Conservation (phyloP, 2,888 invertebrate genomes). For the Drosophila ochracea region DNA sequence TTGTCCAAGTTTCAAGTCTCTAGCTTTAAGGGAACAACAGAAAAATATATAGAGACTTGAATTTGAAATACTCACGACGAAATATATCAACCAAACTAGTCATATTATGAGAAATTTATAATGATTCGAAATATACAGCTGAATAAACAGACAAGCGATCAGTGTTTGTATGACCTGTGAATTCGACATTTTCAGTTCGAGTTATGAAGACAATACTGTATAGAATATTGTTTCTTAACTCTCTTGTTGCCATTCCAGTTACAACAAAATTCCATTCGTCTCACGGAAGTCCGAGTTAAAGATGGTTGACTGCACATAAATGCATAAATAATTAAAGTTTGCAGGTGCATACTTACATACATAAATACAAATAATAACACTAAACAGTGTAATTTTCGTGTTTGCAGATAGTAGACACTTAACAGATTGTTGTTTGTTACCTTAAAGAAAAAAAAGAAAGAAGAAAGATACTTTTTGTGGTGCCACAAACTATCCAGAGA, state of each 20-base stretch:
- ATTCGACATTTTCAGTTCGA: not conserved
- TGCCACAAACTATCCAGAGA: slow-evolving; percentile 15
- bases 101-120: not conserved
- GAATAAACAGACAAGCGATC: not conserved
- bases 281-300: not conserved
- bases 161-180: not conserved
- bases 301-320: not conserved
- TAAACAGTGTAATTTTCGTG: not conserved
- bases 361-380: not conserved
- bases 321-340: not conserved
- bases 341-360: not conserved
- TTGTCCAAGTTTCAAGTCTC: not conserved
- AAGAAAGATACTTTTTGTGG: not conserved
- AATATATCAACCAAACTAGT: not conserved
- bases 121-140: not conserved
- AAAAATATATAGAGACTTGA: not conserved
- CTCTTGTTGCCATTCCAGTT: slow-evolving; percentile 2
- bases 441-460: too few relatives aligned
- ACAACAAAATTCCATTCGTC: not conserved
- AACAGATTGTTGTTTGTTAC: not conserved
- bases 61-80: not conserved
- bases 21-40: not conserved
- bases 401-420: not conserved
- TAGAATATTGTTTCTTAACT: not conserved
- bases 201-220: not conserved